These are phyloP conservation scores for Thyatira batis DNA, from an alignment of 2,888 invertebrate genomes.

Conservation along the genomic window DNA sequence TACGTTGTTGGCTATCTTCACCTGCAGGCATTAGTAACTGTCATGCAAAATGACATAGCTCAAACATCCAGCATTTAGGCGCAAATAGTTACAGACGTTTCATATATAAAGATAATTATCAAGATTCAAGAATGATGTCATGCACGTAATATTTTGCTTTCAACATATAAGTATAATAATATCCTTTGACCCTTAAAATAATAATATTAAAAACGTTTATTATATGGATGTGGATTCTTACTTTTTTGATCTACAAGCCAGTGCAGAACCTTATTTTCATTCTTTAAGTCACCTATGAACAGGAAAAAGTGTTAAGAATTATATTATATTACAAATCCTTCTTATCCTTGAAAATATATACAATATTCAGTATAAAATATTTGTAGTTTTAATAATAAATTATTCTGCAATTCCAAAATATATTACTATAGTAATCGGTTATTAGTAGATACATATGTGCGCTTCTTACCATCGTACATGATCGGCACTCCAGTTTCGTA, in stretches of 20 bases:
- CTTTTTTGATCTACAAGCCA: constrained; percentile 98
- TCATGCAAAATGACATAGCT: constrained; percentile 83
- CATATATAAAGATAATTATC: constrained; percentile 36
- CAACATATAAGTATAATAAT: constrained; percentile 42
- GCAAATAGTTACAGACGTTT: constrained; percentile 59
- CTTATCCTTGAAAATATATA: not conserved
- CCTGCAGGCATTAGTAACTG: constrained; percentile 84
- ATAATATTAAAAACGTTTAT: constrained; percentile 52
- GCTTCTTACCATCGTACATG: constrained; percentile 94
- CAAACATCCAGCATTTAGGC: constrained; percentile 80
- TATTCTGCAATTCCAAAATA: not conserved
- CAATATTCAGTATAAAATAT: not conserved
- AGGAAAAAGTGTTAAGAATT: constrained; percentile 54
- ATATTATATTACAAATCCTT: constrained; percentile 4
- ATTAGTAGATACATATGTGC: constrained; percentile 2
- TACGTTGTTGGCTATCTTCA: constrained; percentile 79
- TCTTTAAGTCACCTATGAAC: constrained; percentile 95
- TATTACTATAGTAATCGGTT: constrained; percentile 4
- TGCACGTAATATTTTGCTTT: constrained; percentile 69
- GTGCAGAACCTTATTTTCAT: constrained; percentile 96
- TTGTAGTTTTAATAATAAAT: not conserved
- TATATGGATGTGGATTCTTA: constrained; percentile 88
- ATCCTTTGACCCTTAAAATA: constrained; percentile 42
- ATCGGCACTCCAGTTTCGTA: constrained; percentile 97
- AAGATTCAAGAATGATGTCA: constrained; percentile 77